A percentile compares a stretch with the other conserved stretches of the same genome.
phyloP scores from a whole-genome alignment of 2,888 invertebrate species.

The Ctena decussata region DNA sequence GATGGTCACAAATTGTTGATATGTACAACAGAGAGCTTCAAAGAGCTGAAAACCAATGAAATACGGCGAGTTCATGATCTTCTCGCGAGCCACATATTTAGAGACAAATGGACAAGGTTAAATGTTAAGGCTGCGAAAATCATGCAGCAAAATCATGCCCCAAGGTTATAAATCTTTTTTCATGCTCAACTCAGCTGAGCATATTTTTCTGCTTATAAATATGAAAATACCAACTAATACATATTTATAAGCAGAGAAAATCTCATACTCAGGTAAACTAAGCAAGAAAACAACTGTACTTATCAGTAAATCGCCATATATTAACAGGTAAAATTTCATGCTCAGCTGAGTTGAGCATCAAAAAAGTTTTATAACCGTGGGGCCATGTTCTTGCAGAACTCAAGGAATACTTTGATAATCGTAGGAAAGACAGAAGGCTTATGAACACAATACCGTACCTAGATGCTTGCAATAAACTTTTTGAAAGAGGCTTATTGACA shows the following conservation, averaged over 20 bases:
- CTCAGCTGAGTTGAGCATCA: too few species aligned
- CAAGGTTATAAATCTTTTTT: too few species aligned
- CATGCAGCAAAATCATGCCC: background rate
- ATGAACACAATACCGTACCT: background rate
- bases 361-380: too few species aligned
- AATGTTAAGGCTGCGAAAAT: conserved; percentile 3
- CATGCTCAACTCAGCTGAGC: too few species aligned
- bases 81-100: background rate
- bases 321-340: too few species aligned
- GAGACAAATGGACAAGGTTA: background rate
- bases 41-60: background rate
- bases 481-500: background rate
- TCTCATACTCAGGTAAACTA: too few species aligned
- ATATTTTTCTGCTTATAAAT: too few species aligned
- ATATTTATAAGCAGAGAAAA: too few species aligned
- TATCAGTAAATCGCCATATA: too few species aligned
- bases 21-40: background rate
- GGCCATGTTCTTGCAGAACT: background rate
- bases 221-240: too few species aligned
- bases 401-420: background rate
- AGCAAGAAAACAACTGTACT: too few species aligned
- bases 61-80: background rate
- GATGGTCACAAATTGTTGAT: background rate
- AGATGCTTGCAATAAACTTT: background rate
- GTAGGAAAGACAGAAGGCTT: background rate